phyloP scores from a whole-genome alignment of 2,113 vertebrate species.

The Lophius piscatorius region DNA sequence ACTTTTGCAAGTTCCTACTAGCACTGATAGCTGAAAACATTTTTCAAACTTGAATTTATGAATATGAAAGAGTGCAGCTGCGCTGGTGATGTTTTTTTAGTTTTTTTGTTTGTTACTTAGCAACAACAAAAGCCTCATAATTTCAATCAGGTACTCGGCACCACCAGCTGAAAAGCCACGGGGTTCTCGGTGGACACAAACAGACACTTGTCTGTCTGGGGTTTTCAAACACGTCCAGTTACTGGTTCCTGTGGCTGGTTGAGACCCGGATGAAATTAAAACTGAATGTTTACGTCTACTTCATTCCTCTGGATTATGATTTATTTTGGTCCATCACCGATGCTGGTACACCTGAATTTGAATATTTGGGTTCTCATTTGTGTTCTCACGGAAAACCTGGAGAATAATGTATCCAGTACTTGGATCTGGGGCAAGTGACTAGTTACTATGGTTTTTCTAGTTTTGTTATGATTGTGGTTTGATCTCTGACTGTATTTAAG shows the following conservation, averaged over 20 bases:
- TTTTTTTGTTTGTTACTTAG: slow-evolving; percentile 57
- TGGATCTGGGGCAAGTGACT: no score
- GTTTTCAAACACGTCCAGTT: slow-evolving; percentile 4
- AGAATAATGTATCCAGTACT: no score
- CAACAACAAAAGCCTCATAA: slow-evolving; percentile 59
- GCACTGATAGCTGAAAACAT: slow-evolving; percentile 54
- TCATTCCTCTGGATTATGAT: no score
- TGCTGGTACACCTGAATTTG: no score
- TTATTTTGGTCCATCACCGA: no score
- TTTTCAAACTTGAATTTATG: slow-evolving; percentile 64
- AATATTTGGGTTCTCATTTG: no score
- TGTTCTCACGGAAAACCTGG: no score
- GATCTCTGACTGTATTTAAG: no score
- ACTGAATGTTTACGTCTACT: no score
- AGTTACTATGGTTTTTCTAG: no score
- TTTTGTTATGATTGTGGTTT: no score
- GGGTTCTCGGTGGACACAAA: slow-evolving; percentile 16
- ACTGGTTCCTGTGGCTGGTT: neutral
- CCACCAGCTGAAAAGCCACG: slow-evolving; percentile 33
- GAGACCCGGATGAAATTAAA: no score
- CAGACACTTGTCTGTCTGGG: slow-evolving; percentile 1
- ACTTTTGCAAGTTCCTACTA: slow-evolving; percentile 35
- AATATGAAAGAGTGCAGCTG: slow-evolving; percentile 60
- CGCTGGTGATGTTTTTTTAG: slow-evolving; percentile 37
- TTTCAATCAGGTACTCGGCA: slow-evolving; percentile 28